Evolutionary conservation across 1,140 invertebrate genomes (phyloP), one percentile per base, ranked within the genome.

Genomic region (Plectus sambesii): DNA sequence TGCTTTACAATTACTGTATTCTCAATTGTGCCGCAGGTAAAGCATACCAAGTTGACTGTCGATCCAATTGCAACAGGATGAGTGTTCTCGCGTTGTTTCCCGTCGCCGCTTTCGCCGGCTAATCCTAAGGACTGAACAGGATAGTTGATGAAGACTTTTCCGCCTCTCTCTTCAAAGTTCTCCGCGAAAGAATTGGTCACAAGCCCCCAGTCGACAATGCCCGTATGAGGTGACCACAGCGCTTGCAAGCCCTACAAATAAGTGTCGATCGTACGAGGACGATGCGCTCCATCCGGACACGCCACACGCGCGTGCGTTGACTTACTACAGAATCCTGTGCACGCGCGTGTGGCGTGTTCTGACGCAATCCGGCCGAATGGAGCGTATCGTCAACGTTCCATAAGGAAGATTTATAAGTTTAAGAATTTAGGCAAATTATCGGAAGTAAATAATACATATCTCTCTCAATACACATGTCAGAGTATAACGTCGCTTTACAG

Each of bases 191-290:
- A 75, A 49, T 78, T 69, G 4, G 87, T 88, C 0, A 99, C 88
- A 39, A 79, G 51, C n/a, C 73, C 80, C 81, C 82, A 99, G 70
- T 94, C 85, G 0, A 98, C 86, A 62, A 98, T 97, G 19, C 90
- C 93, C 2, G 94, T 99, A 65, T 92, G 81, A 1, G 94, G 92
- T 23, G 89, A 97, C 80, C 88, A 90, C 40, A 99, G 74, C 1
- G 92, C 94, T 74, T 83, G 82, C 27, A 92, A 61, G n/a, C 90
- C 94, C 76, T 84, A 62, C 25, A 71, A 70, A 65, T 42, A 47
- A 61, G 24, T 48, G 20, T 20, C 12, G 35, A n/a, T 49, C 51
- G 54, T 42, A 17, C 6, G 19, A 5, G 5, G 1, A 26, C 0
- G 24, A n/a, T 35, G 8, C 6, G 23, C 12, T 17, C 15, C 44